Conservation (phyloP, 2,113 vertebrate genomes). For the Gasterosteus aculeatus region DNA sequence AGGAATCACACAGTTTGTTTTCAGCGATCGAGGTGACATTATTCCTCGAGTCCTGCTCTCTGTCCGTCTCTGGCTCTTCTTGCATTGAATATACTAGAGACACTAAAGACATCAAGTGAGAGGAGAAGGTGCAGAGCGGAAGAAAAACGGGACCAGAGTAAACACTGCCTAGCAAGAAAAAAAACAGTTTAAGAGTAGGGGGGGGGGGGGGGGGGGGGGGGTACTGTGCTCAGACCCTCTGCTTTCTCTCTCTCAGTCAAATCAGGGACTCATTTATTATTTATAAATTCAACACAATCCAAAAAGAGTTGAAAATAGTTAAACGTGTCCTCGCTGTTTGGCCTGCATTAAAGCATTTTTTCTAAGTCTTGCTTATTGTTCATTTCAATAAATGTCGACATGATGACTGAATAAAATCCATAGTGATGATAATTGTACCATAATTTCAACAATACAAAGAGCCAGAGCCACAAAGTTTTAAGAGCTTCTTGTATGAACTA, state of each 20-base stretch:
- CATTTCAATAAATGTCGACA: neutral
- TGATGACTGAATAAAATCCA: neutral
- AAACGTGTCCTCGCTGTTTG: neutral
- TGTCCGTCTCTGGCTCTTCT: conserved; percentile 28
- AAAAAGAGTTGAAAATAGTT: neutral
- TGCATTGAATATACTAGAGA: conserved; percentile 8
- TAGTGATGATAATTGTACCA: neutral
- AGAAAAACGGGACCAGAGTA: conserved; percentile 52
- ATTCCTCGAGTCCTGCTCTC: conserved; percentile 28
- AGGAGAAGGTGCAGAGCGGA: conserved; percentile 55
- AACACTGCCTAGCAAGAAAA: conserved; percentile 39
- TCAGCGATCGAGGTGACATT: conserved; percentile 9
- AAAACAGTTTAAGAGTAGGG: conserved; percentile 2
- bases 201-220: neutral
- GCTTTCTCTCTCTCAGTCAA: neutral
- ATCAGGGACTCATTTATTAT: neutral
- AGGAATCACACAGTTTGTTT: conserved; percentile 4
- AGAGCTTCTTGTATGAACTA: neutral
- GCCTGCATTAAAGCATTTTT: neutral
- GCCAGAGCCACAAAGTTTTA: neutral
- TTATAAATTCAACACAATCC: neutral
- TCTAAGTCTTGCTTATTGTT: neutral
- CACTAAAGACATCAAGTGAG: conserved; percentile 51
- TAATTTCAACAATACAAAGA: neutral
- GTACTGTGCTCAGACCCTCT: neutral